phyloP scores from a whole-genome alignment of 2,888 invertebrate species.

The Chydorus sphaericus region DNA sequence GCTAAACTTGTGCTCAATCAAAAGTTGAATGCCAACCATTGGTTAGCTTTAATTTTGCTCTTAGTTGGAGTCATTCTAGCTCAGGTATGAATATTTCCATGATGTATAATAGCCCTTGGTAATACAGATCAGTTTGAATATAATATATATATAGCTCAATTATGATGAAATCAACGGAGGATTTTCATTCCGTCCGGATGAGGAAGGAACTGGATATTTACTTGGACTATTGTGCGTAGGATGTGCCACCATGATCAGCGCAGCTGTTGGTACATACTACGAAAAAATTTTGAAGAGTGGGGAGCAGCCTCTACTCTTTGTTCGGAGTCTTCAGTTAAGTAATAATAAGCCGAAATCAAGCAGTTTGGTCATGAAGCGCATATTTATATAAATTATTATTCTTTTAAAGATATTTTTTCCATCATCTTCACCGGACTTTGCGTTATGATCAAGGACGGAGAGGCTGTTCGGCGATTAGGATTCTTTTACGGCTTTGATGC shows the following conservation, averaged over 20 bases:
- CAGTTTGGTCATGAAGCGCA: too few species aligned
- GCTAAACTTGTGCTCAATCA: not conserved
- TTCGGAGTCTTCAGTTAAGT: conserved; percentile 1
- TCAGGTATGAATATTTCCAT: not conserved
- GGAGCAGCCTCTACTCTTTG: not conserved
- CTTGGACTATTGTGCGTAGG: not conserved
- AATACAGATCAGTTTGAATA: not conserved
- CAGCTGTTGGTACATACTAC: not conserved
- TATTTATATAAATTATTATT: not conserved
- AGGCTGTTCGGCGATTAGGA: not conserved
- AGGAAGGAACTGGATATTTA: not conserved
- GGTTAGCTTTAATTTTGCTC: not conserved
- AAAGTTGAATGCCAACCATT: not conserved
- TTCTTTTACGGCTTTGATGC: not conserved
- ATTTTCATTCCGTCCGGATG: not conserved
- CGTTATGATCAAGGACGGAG: not conserved
- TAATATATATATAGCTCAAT: not conserved
- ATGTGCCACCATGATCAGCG: conserved; percentile 1
- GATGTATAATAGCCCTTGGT: too few species aligned
- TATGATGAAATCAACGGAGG: not conserved
- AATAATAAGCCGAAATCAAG: too few species aligned
- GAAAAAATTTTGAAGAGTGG: conserved; percentile 4
- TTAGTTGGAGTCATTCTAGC: not conserved
- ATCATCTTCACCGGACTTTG: not conserved
- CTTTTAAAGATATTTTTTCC: not conserved